These are phyloP conservation scores for Prietella phreatophila DNA, from an alignment of 2,113 vertebrate species.

Conservation along the genomic window DNA sequence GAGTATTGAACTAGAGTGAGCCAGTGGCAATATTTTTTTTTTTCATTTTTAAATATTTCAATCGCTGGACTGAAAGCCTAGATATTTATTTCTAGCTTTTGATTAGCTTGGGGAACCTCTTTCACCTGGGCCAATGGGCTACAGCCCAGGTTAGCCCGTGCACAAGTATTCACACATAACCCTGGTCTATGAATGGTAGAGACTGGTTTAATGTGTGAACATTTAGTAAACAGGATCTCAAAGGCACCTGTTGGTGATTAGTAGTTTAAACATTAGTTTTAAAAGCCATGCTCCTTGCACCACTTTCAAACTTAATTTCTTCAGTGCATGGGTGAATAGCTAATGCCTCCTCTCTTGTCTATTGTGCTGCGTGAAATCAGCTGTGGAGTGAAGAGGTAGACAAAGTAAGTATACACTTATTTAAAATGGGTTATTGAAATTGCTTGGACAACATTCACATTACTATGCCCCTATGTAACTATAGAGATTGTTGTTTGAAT, in stretches of 20 bases:
- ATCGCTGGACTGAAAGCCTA: not conserved
- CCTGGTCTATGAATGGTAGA: not conserved
- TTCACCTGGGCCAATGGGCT: not conserved
- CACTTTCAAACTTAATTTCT: not conserved
- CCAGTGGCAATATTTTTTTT: not conserved
- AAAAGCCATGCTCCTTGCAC: not conserved
- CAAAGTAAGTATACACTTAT: constrained; percentile 49
- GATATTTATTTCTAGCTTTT: too few relatives aligned
- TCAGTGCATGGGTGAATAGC: not conserved
- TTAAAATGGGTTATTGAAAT: not conserved
- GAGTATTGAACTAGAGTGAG: not conserved
- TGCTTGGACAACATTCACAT: not conserved
- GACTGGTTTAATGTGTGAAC: not conserved
- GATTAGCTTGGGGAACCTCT: too few relatives aligned
- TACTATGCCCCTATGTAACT: not conserved
- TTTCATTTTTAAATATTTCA: not conserved
- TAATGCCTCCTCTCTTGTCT: constrained; percentile 37
- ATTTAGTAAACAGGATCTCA: not conserved
- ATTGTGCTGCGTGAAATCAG: constrained; percentile 50
- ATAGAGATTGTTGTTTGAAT: not conserved
- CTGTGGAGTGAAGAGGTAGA: constrained; percentile 58
- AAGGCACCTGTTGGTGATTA: not conserved
- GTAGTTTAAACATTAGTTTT: not conserved
- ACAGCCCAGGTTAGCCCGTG: not conserved
- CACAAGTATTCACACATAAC: not conserved